Base-by-base conservation (phyloP, 2,797 vertebrate species). In the Sandelia bainsii region DNA sequence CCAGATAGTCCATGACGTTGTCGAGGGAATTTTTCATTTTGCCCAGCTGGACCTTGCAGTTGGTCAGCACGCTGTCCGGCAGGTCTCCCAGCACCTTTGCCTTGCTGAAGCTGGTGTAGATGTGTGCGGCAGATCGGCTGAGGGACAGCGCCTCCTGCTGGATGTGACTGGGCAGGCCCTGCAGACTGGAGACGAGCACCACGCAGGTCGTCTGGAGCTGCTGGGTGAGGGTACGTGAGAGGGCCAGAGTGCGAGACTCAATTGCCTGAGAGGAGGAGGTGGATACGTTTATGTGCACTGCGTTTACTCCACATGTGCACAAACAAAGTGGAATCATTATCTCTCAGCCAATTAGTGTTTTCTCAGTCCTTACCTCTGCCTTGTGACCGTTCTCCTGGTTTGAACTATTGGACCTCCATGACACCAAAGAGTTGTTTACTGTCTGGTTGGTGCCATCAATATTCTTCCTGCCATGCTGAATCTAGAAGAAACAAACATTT, bases 131-230 rank as follows among this genome's bases (percentile, higher is more conserved):
- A 0, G 94, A 92, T 70, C 82, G 85, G 34, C 92, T 90, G 78
- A 97, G 58, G 10, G 88, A 93, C 49, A 91, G 90, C 45, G 88
- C 95, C 85, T 96, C 96, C 76, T 96, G 94, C 86, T 98, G 96
- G 83, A 98, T 79, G 75, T 96, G 92, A 84, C 94, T 94, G 14
- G 98, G 97, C 65, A 99, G 90, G 0, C 96, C 97, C 48, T 97
- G 96, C 75, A 98, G 77, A 49, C 90, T 90, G 10, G 95, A 94
- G 56, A 95, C 88, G 1, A 99, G 88, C 9, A 92, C 94, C 68
- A 95, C 86, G 81, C 96, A 98, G 3, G 96, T 96, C 40, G 96
- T 96, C 92, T 98, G 97, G 51, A 99, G 96, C 92, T 97, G 96
- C 75, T 96, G 95, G 20, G 95, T 95, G 86, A 99, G 95, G 83